phyloP scores from a whole-genome alignment of 2,888 invertebrate species.

The Rhamphomyia laevipes region DNA sequence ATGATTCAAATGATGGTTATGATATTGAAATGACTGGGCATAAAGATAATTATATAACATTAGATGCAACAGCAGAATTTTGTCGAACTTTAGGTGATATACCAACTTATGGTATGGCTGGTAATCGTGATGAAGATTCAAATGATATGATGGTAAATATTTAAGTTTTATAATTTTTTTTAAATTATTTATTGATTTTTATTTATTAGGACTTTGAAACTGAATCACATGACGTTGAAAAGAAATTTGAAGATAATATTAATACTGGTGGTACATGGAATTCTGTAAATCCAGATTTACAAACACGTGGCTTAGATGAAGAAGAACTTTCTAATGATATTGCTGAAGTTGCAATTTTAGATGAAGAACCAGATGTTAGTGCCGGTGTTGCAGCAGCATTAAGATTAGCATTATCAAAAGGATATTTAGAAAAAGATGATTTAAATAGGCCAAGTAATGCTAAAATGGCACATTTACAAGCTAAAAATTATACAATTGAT shows the following conservation, averaged over 20 bases:
- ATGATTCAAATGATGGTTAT: constrained; percentile 28
- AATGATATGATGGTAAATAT: constrained; percentile 43
- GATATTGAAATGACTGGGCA: constrained; percentile 20
- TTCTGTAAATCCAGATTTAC: constrained; percentile 54
- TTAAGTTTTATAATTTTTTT: constrained; percentile 23
- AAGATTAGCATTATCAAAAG: constrained; percentile 84
- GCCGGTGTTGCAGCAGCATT: constrained; percentile 88
- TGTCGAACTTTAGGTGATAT: constrained; percentile 92
- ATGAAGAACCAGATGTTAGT: constrained; percentile 85
- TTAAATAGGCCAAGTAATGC: constrained; percentile 60
- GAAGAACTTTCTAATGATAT: constrained; percentile 32
- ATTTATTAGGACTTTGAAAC: constrained; percentile 27
- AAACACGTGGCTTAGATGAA: constrained; percentile 39
- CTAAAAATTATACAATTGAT: constrained; percentile 69
- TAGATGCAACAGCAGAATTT: constrained; percentile 94
- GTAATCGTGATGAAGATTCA: constrained; percentile 75
- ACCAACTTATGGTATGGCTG: constrained; percentile 85
- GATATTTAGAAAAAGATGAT: constrained; percentile 76
- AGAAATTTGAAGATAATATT: constrained; percentile 36
- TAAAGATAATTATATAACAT: constrained; percentile 50
- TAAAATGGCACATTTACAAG: constrained; percentile 61
- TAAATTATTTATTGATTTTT: neutral
- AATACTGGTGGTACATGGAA: constrained; percentile 58
- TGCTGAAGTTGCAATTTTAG: constrained; percentile 45
- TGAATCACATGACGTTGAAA: constrained; percentile 33